phyloP scores from a whole-genome alignment of 2,113 vertebrate species.

The Polypterus bichir region DNA sequence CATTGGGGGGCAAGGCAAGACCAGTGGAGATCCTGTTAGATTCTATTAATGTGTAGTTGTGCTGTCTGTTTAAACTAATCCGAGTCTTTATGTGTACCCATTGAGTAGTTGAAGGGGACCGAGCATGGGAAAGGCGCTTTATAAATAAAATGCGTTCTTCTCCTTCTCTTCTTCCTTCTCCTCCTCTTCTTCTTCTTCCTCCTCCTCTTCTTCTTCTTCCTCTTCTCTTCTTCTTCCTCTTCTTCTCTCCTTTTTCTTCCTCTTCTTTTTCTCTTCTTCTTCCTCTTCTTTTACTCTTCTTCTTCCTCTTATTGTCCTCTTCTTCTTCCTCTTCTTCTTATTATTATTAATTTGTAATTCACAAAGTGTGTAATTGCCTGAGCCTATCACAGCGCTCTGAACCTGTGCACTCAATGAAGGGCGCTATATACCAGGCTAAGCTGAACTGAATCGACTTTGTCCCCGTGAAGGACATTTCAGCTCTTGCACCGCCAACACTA shows the following conservation, averaged over 20 bases:
- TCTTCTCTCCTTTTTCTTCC: background rate
- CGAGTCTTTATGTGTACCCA: too few relatives aligned
- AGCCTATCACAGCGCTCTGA: background rate
- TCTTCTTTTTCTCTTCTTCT: slow-evolving; percentile 1
- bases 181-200: background rate
- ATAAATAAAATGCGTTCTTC: background rate
- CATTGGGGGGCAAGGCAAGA: too few relatives aligned
- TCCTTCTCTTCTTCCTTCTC: background rate
- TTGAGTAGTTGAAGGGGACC: too few relatives aligned
- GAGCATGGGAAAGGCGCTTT: too few relatives aligned
- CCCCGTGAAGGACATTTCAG: too few relatives aligned
- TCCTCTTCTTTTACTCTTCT: background rate
- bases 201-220: background rate
- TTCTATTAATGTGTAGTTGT: too few relatives aligned
- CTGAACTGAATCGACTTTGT: too few relatives aligned
- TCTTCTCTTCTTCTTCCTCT: background rate
- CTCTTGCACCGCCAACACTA: too few relatives aligned
- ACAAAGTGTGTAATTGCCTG: background rate
- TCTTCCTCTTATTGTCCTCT: background rate
- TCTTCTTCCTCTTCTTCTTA: background rate
- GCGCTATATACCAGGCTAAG: too few relatives aligned
- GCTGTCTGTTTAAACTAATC: too few relatives aligned
- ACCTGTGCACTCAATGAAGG: background rate
- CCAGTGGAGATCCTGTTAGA: too few relatives aligned
- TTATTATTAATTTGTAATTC: slow-evolving; percentile 1